These are phyloP conservation scores for Oreochromis tanganicae DNA, from an alignment of 2,113 vertebrate genomes.

Conservation along the genomic window DNA sequence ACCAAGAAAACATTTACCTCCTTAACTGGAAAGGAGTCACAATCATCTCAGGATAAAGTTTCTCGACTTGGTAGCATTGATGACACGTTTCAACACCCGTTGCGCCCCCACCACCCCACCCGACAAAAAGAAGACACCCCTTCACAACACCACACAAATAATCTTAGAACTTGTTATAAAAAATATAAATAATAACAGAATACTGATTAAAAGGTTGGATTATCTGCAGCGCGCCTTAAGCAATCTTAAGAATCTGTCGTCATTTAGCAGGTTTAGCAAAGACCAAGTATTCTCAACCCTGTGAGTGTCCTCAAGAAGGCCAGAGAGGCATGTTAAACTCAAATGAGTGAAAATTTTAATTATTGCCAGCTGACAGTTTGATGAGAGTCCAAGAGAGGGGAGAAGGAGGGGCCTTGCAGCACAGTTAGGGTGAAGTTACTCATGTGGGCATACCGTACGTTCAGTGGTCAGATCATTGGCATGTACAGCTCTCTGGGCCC, in stretches of 20 bases:
- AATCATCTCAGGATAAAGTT: conserved; percentile 50
- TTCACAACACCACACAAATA: background rate
- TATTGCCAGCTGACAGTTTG: conserved; percentile 72
- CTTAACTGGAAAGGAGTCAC: conserved; percentile 65
- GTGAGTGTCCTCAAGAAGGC: background rate
- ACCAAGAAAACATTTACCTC: conserved; percentile 72
- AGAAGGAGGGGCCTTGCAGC: background rate
- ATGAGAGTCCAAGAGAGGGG: conserved; percentile 14
- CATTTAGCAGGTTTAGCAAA: background rate
- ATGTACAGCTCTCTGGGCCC: background rate
- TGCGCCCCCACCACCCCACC: background rate
- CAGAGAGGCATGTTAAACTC: background rate
- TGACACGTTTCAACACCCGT: conserved; percentile 70
- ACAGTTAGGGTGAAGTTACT: background rate
- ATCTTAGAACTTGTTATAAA: background rate
- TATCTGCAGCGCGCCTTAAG: background rate
- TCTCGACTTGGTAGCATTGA: conserved; percentile 57
- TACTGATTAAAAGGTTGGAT: background rate
- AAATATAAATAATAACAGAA: background rate
- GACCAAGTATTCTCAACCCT: background rate
- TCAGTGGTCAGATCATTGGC: background rate
- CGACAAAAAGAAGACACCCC: background rate
- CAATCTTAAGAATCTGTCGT: background rate
- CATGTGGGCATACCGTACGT: background rate
- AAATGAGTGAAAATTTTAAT: conserved; percentile 51